Evolutionary conservation across 2,888 invertebrate species (phyloP), one percentile per base, ranked within the genome.

Genomic region (Ectobius pallidus): DNA sequence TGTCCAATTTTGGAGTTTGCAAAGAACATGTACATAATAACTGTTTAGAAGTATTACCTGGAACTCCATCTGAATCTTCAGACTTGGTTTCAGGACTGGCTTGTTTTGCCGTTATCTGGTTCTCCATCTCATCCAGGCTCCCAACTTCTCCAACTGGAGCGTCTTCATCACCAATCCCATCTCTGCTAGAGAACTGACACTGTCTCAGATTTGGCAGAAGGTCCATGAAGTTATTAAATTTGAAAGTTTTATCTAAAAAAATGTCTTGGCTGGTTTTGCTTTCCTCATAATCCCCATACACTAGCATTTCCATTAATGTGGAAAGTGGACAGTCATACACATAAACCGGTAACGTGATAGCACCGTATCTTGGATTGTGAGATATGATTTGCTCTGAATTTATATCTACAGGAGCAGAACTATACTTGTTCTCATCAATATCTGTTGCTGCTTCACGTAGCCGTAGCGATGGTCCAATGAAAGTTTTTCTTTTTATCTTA

Each of bases 321-420:
- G 86, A 84, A 61, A 89, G 81, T 1, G 89, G 87, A 80, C 91
- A 91, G 79, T 90, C 89, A 78, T 90, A 91, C n/a, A 90, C 86
- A 78, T 90, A 91, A 71, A 91, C 81, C 0, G 91, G 91, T 49
- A 88, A 80, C 22, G 84, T 81, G 32, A 85, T 76, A 4, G 81
- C 79, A 7, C 80, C 81, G 74, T 78, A 79, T 65, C 81, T 80
- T 20, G 79, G 76, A 27, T 61, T 27, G 9, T 65, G 65, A 22
- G 14, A 25, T 16, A 3, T 20, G 3, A 2, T 16, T 3, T 63
- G 22, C 2, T 42, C 68, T 22, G 32, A 52, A 16, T 55, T 55
- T 14, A 46, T 11, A 22, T 39, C 52, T 25, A 2, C 14, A n/a
- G 25, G 25, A 27, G 44, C 49, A 32, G 34, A 30, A 16, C 9